These are phyloP conservation scores for Whitmania pigra DNA, from an alignment of 1,140 invertebrate genomes.

Conservation along the genomic window DNA sequence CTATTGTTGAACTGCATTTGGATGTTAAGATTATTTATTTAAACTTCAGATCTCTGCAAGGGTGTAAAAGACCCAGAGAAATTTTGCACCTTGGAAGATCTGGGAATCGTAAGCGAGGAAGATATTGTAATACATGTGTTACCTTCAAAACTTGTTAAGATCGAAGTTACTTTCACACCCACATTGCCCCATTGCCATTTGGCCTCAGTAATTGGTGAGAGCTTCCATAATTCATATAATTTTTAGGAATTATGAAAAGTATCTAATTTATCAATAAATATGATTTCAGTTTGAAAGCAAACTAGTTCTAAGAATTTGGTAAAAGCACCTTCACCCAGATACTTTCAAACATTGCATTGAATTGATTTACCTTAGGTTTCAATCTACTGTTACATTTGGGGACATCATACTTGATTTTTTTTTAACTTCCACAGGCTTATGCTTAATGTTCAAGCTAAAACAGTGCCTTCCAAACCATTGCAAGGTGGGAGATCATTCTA, in stretches of 20 bases:
- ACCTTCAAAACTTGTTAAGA: neutral
- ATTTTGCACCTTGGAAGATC: neutral
- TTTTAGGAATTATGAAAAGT: neutral
- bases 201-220: neutral
- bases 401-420: too few relatives aligned
- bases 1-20: too few relatives aligned
- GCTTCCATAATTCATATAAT: neutral
- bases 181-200: constrained; percentile 11
- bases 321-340: too few relatives aligned
- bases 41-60: constrained; percentile 2
- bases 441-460: neutral
- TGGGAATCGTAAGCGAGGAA: neutral
- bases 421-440: neutral
- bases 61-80: constrained; percentile 9
- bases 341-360: too few relatives aligned
- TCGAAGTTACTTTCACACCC: neutral
- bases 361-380: too few relatives aligned
- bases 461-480: neutral
- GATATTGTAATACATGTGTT: neutral
- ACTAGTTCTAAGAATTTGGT: too few relatives aligned
- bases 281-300: neutral
- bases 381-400: too few relatives aligned
- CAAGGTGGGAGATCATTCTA: neutral
- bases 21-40: neutral
- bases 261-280: neutral